Base-by-base conservation (phyloP, 1,140 invertebrate genomes). In the Geopemphigus sp. region DNA sequence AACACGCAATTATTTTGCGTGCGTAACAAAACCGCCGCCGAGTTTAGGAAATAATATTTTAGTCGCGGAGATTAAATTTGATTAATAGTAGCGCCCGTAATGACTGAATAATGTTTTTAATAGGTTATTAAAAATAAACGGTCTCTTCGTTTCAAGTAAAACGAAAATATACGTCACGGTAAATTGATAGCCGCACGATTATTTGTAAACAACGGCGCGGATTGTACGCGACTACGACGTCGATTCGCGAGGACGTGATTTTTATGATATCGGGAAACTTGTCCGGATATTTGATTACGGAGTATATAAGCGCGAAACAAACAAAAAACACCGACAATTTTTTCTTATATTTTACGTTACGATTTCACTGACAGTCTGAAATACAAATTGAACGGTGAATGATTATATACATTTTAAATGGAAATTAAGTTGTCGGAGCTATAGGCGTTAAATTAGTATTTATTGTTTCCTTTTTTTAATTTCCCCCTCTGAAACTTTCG, bases 381-480 rank as follows among this genome's bases (percentile, higher is more conserved):
- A 54, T 26, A 45, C 39, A 39, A 39, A 39, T 50, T 10, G 24
- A n/a, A 54, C 17, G 24, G 45, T 72, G 68, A 53, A 54, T 72
- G 68, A 68, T 68, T 68, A 17, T 50, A 68, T 47, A 8, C 15
- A 50, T 26, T 68, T 68, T 5, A 15, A 68, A 68, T 50, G 22
- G 22, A 68, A 68, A 68, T 68, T 19, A 68, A 68, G 66, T 68
- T 68, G 32, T 26, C 15, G 17, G 14, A 47, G 50, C 39, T 66
- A 50, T 24, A 68, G 66, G 22, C 50, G 50, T 68, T 68, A 24
- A 68, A 68, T 68, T 68, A n/a, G 22, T 68, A 68, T 68, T 68
- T 68, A 68, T 68, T 66, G n/a, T 50, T 59, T 68, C 15, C 39
- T 26, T 64, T 64, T 39, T 64, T 64, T 64, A 64, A 45, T 32